A percentile compares a stretch with the other conserved stretches of the same genome.
Conservation (phyloP, 2,888 invertebrate species). For the Chironomus riparius region DNA sequence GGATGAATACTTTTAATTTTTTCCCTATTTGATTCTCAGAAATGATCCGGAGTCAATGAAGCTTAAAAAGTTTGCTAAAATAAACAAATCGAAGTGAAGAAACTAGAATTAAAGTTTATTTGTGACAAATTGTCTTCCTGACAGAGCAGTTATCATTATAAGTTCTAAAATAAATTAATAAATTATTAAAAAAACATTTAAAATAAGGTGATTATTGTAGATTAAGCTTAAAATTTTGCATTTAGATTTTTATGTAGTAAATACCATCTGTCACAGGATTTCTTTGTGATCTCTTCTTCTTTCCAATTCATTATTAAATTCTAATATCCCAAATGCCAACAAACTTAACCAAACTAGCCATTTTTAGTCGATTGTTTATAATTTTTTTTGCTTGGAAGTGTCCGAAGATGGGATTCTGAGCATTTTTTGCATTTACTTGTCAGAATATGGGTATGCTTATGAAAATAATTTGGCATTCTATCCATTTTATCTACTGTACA, state of each 20-base stretch:
- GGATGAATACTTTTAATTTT: too few species aligned
- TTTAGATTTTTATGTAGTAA: not conserved
- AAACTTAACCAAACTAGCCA: constrained; percentile 45
- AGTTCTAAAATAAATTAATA: not conserved
- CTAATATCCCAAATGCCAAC: constrained; percentile 14
- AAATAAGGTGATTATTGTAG: not conserved
- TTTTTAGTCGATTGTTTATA: constrained; percentile 54
- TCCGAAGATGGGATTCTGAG: constrained; percentile 91
- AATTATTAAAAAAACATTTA: not conserved
- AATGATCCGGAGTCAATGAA: too few species aligned
- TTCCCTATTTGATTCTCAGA: too few species aligned
- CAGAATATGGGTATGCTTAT: constrained; percentile 85
- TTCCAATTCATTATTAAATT: not conserved
- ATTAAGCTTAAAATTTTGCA: not conserved
- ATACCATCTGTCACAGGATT: not conserved
- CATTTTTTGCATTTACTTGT: constrained; percentile 91
- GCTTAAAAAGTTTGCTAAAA: too few species aligned
- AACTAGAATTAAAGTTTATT: too few species aligned
- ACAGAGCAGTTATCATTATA: too few species aligned
- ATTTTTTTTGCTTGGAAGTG: constrained; percentile 61
- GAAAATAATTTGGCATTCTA: constrained; percentile 92
- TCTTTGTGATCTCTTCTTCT: not conserved
- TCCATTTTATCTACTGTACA: constrained; percentile 70
- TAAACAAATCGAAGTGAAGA: too few species aligned
- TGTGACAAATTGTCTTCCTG: too few species aligned